Base-by-base conservation (phyloP, 2,888 invertebrate species). In the Stenotaenia linearis region DNA sequence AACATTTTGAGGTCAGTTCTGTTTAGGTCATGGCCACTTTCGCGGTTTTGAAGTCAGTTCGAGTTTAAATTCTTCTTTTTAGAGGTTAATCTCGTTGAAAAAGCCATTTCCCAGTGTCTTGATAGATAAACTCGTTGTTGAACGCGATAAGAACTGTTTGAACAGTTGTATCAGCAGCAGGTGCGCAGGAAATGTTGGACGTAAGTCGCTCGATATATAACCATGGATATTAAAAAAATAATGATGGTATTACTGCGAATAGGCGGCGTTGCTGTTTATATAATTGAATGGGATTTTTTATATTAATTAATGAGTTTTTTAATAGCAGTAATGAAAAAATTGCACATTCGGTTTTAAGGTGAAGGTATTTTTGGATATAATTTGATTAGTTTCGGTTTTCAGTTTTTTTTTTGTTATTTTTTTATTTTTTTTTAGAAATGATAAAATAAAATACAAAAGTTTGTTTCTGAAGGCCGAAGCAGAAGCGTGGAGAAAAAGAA, bases 401-500 rank as follows among this genome's bases (percentile, higher is more conserved):
- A n/a, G n/a, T n/a, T n/a, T n/a, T n/a, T n/a, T n/a, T n/a, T n/a
- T n/a, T n/a, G n/a, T 40, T 40, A 40, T 40, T 40, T 40, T 12
- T 37, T 37, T 37, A 40, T 50, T 21, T 50, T 15, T 45, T 15
- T 45, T 45, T 45, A 45, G 4, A 32, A 4, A 32, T 32, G 9
- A 32, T 32, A 18, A 45, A 45, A 45, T 45, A 18, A 45, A 45
- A 5, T 45, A 25, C 15, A 61, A 25, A 61, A 25, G 9, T 61
- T 23, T 69, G 18, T 50, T n/a, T 50, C 50, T 50, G 69, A 69
- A 69, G 69, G 69, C 25, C 69, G 69, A 69, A 69, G 10, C 25
- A 25, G 69, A 69, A 69, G 28, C 69, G 69, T 69, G 69, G 69
- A 69, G 69, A 69, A 69, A 69, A 28, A 69, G 25, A 56, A 69